Evolutionary conservation across 2,113 vertebrate genomes (phyloP).

Genomic region (Mormoops blainvillei): DNA sequence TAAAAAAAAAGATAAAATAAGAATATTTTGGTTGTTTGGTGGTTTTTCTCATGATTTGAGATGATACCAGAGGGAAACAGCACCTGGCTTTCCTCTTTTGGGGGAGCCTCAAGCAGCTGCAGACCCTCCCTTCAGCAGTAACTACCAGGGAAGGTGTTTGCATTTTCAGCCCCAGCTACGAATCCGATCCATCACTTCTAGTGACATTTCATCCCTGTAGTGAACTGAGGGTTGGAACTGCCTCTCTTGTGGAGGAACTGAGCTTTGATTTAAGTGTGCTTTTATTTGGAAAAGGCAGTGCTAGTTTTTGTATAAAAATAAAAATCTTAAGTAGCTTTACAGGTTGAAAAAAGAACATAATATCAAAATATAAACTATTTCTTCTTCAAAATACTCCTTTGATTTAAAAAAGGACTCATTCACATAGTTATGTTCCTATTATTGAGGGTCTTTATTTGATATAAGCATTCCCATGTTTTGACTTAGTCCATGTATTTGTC

Average conservation of each 20-base stretch:
- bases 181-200: too few relatives aligned
- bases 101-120: not conserved
- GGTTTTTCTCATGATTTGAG: not conserved
- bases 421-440: not conserved
- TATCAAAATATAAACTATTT: constrained; percentile 9
- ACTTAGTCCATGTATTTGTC: not conserved
- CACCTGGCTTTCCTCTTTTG: not conserved
- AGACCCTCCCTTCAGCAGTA: not conserved
- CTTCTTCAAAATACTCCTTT: not conserved
- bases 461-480: not conserved
- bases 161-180: not conserved
- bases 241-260: not conserved
- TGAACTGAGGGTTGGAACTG: not conserved
- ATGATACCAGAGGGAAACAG: not conserved
- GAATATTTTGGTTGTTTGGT: not conserved
- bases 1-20: not conserved
- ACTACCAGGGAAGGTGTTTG: not conserved
- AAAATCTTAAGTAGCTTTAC: not conserved
- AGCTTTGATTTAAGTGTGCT: not conserved
- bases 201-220: not conserved
- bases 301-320: constrained; percentile 9
- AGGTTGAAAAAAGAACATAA: not conserved
- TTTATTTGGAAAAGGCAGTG: not conserved
- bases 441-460: not conserved
- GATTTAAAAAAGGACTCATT: not conserved